Percentiles rank a stretch among this genome's conserved stretches.
These are phyloP conservation scores for Eupsilia transversa DNA, from an alignment of 2,888 invertebrate genomes.

Conservation along the genomic window DNA sequence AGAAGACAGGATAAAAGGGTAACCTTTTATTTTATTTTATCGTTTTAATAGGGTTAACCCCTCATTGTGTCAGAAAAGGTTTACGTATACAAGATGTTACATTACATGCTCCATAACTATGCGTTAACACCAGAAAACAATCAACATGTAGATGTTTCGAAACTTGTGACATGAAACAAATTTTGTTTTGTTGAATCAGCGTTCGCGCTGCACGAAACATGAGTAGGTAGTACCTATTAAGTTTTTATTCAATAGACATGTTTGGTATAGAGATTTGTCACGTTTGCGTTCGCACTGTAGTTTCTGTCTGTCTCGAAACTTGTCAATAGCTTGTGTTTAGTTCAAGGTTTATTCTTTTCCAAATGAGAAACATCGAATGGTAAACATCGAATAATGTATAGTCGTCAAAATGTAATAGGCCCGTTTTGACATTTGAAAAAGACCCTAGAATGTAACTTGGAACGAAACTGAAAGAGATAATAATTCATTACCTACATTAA, in stretches of 20 bases:
- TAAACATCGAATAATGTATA: too few species aligned
- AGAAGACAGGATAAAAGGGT: neutral
- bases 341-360: too few species aligned
- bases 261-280: neutral
- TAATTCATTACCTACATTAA: too few species aligned
- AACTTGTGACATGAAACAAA: neutral
- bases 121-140: neutral
- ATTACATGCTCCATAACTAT: neutral
- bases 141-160: neutral
- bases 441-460: too few species aligned
- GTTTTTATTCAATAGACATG: neutral
- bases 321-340: neutral
- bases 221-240: too few species aligned
- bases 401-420: too few species aligned
- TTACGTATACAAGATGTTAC: neutral
- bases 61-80: neutral
- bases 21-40: neutral
- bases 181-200: neutral
- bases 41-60: neutral
- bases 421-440: too few species aligned
- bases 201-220: neutral
- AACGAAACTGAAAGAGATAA: too few species aligned
- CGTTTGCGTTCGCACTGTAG: neutral
- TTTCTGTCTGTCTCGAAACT: neutral
- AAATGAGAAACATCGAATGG: too few species aligned